Evolutionary conservation across 2,113 vertebrate genomes (phyloP), one percentile per base, ranked within the genome.

Genomic region (Polypterus senegalus): DNA sequence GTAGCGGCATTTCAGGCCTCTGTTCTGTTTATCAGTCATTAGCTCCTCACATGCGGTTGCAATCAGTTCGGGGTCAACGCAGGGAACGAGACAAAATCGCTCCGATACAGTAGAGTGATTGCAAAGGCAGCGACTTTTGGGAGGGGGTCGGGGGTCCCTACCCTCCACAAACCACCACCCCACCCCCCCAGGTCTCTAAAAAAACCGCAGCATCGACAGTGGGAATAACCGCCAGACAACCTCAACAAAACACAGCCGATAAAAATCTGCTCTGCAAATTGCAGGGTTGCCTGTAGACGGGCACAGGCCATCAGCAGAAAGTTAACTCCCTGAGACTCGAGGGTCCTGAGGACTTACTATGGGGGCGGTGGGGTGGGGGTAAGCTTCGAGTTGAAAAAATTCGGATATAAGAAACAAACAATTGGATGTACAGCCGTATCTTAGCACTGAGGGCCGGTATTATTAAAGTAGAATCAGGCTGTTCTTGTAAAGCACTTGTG

Each of bases 121-220:
- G 43, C 11, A 47, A 49, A 51, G 49, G 59, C 47, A 61, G 54
- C n/a, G 58, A 27, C 27, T 27, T 27, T 27, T 27, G 27, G 27
- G 27, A 48, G 54, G 52, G 51, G 55, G 56, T 44, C 51, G 61
- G 58, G 60, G 52, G n/a, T 66, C 55, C 57, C 46, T 45, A 6
- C 46, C 58, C 52, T 6, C 52, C 53, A 44, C 48, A 27, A 27
- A 27, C 48, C 5, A 45, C 27, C 27, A 1, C 57, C 49, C 27
- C 27, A 1, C 57, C 46, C 9, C 54, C 7, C 56, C 46, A 27
- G 10, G 11, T 9, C 49, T 47, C 44, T 57, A 27, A 27, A 27
- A 27, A 58, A 64, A 68, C 63, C 60, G 51, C 67, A 65, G 63
- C 45, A 45, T 46, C 64, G 27, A 47, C 47, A 66, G 59, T 66